Evolutionary conservation across 2,797 vertebrate species (phyloP).

Genomic region (Dromococcyx pavoninus): DNA sequence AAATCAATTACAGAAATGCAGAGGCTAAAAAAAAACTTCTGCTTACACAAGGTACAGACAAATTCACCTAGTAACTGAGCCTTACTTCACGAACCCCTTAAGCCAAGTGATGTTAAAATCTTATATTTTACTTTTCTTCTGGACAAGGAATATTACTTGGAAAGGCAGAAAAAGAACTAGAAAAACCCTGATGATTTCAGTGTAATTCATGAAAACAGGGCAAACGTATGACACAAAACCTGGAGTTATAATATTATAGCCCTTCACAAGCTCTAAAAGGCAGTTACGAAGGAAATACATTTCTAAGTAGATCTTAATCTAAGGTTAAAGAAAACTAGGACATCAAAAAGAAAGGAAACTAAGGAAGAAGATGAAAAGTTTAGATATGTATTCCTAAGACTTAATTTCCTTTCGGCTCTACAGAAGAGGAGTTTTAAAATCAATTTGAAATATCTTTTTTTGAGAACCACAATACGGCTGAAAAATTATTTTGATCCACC

Average conservation of each 20-base stretch:
- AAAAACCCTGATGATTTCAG: background rate
- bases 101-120: background rate
- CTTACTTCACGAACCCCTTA: background rate
- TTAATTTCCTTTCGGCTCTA: background rate
- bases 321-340: background rate
- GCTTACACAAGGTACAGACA: background rate
- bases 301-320: background rate
- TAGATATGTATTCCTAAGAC: background rate
- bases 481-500: background rate
- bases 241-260: background rate
- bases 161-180: background rate
- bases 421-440: background rate
- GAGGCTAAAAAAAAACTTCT: background rate
- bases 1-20: background rate
- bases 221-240: background rate
- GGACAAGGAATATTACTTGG: background rate
- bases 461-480: background rate
- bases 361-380: background rate
- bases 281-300: background rate
- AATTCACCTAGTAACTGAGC: background rate
- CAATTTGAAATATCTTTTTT: conserved; percentile 18
- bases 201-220: background rate
- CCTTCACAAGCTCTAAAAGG: background rate
- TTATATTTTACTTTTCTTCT: background rate
- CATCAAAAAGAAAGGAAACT: background rate